phyloP scores from a whole-genome alignment of 1,140 invertebrate species.

The Wasmannia auropunctata region DNA sequence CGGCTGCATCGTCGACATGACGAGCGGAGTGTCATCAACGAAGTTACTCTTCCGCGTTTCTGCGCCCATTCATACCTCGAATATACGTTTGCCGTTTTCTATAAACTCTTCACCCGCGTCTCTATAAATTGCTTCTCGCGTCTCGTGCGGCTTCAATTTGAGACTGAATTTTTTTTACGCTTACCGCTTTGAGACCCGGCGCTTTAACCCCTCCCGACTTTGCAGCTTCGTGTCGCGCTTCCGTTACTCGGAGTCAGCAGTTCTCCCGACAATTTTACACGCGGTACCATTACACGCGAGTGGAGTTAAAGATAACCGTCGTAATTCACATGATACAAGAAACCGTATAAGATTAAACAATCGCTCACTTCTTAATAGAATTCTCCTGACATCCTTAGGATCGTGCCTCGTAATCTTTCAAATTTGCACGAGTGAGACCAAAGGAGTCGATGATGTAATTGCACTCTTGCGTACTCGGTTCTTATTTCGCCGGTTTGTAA shows the following conservation, averaged over 20 bases:
- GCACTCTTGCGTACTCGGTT: background rate
- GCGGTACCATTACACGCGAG: background rate
- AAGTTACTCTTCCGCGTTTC: constrained; percentile 19
- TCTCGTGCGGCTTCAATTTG: background rate
- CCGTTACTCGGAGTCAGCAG: background rate
- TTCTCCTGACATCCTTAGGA: background rate
- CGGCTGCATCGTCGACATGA: background rate
- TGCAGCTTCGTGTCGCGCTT: background rate
- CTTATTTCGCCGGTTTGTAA: background rate
- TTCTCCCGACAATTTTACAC: background rate
- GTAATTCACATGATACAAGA: background rate
- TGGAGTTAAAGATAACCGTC: background rate
- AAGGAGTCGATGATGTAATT: background rate
- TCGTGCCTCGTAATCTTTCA: background rate
- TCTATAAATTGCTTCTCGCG: background rate
- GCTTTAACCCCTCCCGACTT: background rate
- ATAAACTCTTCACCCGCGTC: background rate
- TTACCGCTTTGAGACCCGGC: background rate
- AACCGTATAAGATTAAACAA: background rate
- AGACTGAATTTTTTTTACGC: background rate
- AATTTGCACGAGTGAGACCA: background rate
- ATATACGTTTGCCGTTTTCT: background rate
- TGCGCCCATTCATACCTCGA: background rate
- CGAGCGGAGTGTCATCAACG: constrained; percentile 17
- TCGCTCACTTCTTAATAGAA: background rate